Conservation (phyloP, 2,888 invertebrate species). For the Aporophyla nigra region DNA sequence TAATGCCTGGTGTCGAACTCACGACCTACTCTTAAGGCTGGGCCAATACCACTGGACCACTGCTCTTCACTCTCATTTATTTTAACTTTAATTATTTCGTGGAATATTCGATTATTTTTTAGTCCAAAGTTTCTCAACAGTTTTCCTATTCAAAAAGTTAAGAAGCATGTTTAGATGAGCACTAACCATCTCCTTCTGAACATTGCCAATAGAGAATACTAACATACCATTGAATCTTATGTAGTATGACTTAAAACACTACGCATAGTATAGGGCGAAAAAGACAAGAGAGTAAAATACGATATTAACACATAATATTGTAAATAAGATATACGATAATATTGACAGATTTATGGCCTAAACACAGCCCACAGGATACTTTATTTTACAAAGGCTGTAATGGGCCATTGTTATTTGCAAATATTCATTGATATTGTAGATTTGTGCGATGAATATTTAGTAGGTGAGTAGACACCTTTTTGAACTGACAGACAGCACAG, state of each 20-base stretch:
- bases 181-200: conserved; percentile 25
- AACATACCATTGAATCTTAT: conserved; percentile 6
- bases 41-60: no score
- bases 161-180: conserved; percentile 20
- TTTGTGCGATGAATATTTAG: conserved; percentile 36
- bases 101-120: no score
- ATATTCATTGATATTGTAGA: conserved; percentile 28
- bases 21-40: no score
- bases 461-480: neutral
- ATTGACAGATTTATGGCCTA: conserved; percentile 66
- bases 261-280: no score
- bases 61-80: no score
- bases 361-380: conserved; percentile 18
- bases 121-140: conserved; percentile 3
- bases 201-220: conserved; percentile 50
- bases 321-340: conserved; percentile 70
- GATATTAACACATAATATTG: conserved; percentile 73
- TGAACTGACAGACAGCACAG: no score
- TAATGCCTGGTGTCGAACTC: no score
- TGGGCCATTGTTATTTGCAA: conserved; percentile 53
- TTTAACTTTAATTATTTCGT: no score
- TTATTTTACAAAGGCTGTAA: conserved; percentile 43
- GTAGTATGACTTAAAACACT: conserved; percentile 65
- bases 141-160: conserved; percentile 1
- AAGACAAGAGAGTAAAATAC: conserved; percentile 55